Evolutionary conservation across 2,888 invertebrate genomes (phyloP).

Genomic region (Mythimna ferrago): DNA sequence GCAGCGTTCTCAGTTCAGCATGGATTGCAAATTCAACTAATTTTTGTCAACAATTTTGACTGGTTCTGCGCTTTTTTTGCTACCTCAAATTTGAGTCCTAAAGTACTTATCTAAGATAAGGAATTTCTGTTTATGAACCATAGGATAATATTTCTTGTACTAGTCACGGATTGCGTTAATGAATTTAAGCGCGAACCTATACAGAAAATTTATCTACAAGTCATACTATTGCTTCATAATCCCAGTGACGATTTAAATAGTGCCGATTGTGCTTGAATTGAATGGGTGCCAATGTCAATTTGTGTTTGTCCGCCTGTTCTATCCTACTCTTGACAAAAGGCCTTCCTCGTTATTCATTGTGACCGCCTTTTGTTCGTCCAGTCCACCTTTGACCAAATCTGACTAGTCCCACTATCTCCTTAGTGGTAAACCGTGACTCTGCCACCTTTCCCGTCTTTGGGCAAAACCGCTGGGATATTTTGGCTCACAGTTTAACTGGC

Average conservation of each 20-base stretch:
- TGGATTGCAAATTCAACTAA: neutral
- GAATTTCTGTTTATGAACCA: neutral
- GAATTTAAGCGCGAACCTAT: neutral
- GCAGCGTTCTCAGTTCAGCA: neutral
- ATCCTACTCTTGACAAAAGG: neutral
- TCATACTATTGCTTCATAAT: neutral
- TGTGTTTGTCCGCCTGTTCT: neutral
- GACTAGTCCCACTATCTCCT: neutral
- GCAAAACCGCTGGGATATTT: neutral
- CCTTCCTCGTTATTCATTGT: neutral
- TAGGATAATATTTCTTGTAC: neutral
- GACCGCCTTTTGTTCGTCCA: neutral
- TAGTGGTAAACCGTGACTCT: neutral
- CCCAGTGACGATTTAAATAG: neutral
- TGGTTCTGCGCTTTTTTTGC: neutral
- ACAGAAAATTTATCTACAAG: neutral
- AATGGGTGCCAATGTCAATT: neutral
- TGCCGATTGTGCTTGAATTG: neutral
- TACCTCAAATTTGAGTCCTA: neutral
- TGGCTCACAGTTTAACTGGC: neutral
- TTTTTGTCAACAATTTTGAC: neutral
- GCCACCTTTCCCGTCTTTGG: neutral
- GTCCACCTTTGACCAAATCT: neutral
- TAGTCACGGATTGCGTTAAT: neutral
- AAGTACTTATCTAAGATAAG: neutral